phyloP scores from a whole-genome alignment of 2,113 vertebrate genomes.

The Ameiurus melas region DNA sequence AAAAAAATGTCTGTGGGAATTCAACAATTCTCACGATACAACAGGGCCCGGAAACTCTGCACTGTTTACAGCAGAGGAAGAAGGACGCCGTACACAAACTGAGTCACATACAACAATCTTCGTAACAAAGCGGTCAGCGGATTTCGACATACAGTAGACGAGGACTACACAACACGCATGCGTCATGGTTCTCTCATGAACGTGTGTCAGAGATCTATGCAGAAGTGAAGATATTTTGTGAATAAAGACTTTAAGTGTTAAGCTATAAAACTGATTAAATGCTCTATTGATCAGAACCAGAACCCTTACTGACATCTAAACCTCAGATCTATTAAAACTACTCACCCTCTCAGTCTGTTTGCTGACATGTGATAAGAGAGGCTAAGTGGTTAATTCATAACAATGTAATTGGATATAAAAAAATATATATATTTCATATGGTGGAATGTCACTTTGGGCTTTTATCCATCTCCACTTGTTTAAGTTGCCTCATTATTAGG shows the following conservation, averaged over 20 bases:
- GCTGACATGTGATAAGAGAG: not conserved
- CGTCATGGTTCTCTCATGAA: too few relatives aligned
- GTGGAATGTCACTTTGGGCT: not conserved
- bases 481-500: not conserved
- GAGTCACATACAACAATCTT: too few relatives aligned
- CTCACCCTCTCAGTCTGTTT: not conserved
- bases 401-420: not conserved
- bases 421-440: not conserved
- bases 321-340: not conserved
- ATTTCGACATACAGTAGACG: too few relatives aligned
- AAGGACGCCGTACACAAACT: too few relatives aligned
- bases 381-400: not conserved
- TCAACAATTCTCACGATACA: too few relatives aligned
- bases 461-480: not conserved
- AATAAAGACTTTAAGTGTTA: not conserved
- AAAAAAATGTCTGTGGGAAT: too few relatives aligned
- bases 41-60: too few relatives aligned
- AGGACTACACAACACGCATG: too few relatives aligned
- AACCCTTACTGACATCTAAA: not conserved
- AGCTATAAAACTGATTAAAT: not conserved
- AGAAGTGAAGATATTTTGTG: too few relatives aligned
- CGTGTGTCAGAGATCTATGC: too few relatives aligned
- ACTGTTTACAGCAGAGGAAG: too few relatives aligned
- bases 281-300: not conserved
- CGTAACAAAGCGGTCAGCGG: too few relatives aligned